A percentile compares a stretch with the other conserved stretches of the same genome.
Conservation (phyloP, 2,113 vertebrate species). For the Rhineura floridana region DNA sequence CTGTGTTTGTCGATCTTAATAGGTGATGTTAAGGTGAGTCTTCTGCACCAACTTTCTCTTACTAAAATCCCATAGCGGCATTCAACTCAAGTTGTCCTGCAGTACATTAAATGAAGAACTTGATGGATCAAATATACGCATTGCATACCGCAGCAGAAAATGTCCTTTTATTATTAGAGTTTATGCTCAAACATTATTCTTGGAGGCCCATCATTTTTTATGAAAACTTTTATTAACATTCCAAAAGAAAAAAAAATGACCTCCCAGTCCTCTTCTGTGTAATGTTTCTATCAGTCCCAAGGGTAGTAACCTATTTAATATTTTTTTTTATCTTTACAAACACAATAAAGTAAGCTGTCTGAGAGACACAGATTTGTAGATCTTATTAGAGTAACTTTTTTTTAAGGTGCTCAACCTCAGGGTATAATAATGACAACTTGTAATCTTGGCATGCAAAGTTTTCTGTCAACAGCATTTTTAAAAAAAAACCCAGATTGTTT, state of each 20-base stretch:
- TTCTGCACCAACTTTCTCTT: constrained; percentile 27
- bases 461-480: constrained; percentile 46
- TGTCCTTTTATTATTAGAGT: constrained; percentile 63
- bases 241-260: constrained; percentile 54
- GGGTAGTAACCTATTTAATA: constrained; percentile 68
- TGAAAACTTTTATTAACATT: constrained; percentile 80
- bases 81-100: constrained; percentile 37
- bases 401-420: constrained; percentile 67
- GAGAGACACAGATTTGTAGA: constrained; percentile 71
- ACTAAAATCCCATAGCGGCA: constrained; percentile 28
- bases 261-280: constrained; percentile 51
- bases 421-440: constrained; percentile 68
- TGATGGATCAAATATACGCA: constrained; percentile 37
- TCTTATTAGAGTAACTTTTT: constrained; percentile 76
- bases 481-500: constrained; percentile 52
- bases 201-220: constrained; percentile 70
- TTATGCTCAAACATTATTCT: constrained; percentile 65
- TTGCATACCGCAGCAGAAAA: constrained; percentile 51
- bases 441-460: constrained; percentile 70
- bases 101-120: constrained; percentile 49
- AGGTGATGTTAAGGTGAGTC: constrained; percentile 19
- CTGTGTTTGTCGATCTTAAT: constrained; percentile 15
- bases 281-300: constrained; percentile 73
- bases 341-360: constrained; percentile 75
- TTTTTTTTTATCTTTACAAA: constrained; percentile 74